Evolutionary conservation across 2,113 vertebrate genomes (phyloP).

Genomic region (Corythaeola cristata): DNA sequence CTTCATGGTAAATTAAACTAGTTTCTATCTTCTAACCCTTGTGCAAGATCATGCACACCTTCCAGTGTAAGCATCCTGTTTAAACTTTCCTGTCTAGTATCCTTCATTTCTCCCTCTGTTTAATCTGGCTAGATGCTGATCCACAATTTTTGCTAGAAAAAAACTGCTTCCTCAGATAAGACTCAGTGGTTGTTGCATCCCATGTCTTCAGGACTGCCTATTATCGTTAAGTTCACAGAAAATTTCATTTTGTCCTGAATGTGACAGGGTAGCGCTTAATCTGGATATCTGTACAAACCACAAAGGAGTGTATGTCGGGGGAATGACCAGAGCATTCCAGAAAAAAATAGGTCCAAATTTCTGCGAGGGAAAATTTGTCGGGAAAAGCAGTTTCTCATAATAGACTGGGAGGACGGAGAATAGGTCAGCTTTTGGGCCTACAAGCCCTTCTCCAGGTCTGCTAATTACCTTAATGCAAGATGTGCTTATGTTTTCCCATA

Average conservation of each 20-base stretch:
- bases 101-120: not conserved
- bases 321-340: not conserved
- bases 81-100: not conserved
- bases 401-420: not conserved
- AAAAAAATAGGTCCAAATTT: not conserved
- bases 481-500: not conserved
- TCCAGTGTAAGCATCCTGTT: not conserved
- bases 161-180: not conserved
- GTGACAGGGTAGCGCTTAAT: not conserved
- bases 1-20: not conserved
- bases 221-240: not conserved
- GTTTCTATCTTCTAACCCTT: not conserved
- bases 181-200: not conserved
- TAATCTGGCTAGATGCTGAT: not conserved
- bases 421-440: not conserved
- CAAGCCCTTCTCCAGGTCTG: not conserved
- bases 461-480: not conserved
- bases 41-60: not conserved
- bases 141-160: not conserved
- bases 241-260: not conserved
- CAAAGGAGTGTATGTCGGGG: rapidly evolving
- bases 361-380: not conserved
- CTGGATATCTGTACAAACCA: not conserved
- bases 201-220: not conserved
- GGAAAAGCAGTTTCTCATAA: not conserved